phyloP scores from a whole-genome alignment of 2,888 invertebrate species.

The Nomada flava region DNA sequence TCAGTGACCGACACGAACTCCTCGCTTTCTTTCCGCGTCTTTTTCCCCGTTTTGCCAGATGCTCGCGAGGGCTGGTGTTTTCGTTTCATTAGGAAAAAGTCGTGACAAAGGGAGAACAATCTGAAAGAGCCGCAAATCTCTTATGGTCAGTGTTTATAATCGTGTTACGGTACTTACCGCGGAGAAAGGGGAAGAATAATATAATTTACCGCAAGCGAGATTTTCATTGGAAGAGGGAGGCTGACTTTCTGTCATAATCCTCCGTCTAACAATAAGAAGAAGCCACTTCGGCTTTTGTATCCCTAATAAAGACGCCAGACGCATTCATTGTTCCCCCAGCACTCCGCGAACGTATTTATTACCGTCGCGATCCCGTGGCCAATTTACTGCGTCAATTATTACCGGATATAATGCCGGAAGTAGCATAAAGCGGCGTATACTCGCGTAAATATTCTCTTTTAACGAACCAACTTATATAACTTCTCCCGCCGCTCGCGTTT shows the following conservation, averaged over 20 bases:
- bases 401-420: neutral
- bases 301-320: constrained; percentile 27
- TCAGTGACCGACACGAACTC: constrained; percentile 70
- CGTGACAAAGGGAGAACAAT: neutral
- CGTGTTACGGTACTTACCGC: neutral
- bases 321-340: constrained; percentile 20
- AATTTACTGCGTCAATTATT: constrained; percentile 27
- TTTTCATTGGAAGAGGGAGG: neutral
- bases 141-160: neutral
- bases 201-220: neutral
- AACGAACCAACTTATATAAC: neutral
- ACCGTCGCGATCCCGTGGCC: neutral
- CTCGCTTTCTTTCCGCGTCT: constrained; percentile 68
- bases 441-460: constrained; percentile 24
- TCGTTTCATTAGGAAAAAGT: constrained; percentile 30
- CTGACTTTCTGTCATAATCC: neutral
- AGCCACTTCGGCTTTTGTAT: constrained; percentile 15
- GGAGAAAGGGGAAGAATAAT: neutral
- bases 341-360: constrained; percentile 19
- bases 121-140: neutral
- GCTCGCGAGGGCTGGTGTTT: neutral
- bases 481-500: neutral
- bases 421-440: neutral
- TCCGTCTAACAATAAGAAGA: neutral
- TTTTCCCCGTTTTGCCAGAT: constrained; percentile 45